phyloP scores from a whole-genome alignment of 2,888 invertebrate genomes.

The Hedychridium roseum region DNA sequence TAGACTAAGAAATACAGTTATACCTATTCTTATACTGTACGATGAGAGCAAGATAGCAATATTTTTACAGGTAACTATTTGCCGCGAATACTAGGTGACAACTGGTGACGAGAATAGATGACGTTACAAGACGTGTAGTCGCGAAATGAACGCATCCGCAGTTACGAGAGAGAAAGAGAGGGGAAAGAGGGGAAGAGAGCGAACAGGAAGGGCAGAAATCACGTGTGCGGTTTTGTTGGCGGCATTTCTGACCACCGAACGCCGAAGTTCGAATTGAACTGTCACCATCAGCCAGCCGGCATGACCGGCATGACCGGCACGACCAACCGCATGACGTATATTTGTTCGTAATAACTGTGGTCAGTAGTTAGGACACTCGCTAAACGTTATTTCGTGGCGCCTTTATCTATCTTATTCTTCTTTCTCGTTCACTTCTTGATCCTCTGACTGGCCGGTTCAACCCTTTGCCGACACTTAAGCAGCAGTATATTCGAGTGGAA shows the following conservation, averaged over 20 bases:
- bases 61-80: too few relatives aligned
- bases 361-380: conserved; percentile 47
- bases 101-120: too few relatives aligned
- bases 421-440: not conserved
- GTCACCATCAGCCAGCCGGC: conserved; percentile 60
- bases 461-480: not conserved
- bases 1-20: too few relatives aligned
- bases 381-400: conserved; percentile 44
- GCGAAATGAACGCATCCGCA: too few relatives aligned
- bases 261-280: conserved; percentile 64
- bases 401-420: conserved; percentile 8
- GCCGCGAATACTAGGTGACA: too few relatives aligned
- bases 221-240: conserved; percentile 60
- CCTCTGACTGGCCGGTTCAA: too few relatives aligned
- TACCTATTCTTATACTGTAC: too few relatives aligned
- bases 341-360: conserved; percentile 59
- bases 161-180: not conserved
- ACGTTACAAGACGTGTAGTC: too few relatives aligned
- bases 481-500: not conserved
- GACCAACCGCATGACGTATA: conserved; percentile 48
- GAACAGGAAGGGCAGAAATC: conserved; percentile 57
- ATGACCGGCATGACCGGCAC: conserved; percentile 25
- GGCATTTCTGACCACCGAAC: conserved; percentile 61
- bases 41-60: too few relatives aligned
- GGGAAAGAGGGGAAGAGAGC: conserved; percentile 8